A percentile compares a stretch with the other conserved stretches of the same genome.
Evolutionary conservation across 2,888 invertebrate species (phyloP).

Genomic region (Physocephala rufipes): DNA sequence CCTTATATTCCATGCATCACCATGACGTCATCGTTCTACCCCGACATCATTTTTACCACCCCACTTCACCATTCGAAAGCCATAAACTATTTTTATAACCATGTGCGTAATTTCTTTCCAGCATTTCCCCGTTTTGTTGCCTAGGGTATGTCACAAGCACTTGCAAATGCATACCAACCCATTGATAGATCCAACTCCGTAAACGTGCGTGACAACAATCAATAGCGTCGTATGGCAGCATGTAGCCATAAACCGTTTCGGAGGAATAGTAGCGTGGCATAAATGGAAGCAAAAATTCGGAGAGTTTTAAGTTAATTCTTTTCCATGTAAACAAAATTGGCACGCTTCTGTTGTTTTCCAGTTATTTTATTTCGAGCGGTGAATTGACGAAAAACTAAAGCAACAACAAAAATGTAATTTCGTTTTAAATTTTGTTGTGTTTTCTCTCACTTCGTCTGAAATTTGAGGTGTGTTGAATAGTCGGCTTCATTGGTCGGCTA

Average conservation of each 20-base stretch:
- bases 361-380: conserved; percentile 12
- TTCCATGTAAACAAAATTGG: too few relatives aligned
- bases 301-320: too few relatives aligned
- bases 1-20: too few relatives aligned
- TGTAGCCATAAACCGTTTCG: neutral
- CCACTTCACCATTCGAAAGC: too few relatives aligned
- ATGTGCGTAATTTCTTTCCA: neutral
- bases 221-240: conserved; percentile 13
- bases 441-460: conserved; percentile 14
- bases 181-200: neutral
- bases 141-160: neutral
- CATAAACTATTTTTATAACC: too few relatives aligned
- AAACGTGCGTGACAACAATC: conserved; percentile 4
- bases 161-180: neutral
- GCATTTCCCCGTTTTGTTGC: neutral
- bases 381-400: neutral
- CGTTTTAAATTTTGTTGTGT: neutral
- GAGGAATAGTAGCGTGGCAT: neutral
- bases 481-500: neutral
- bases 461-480: neutral
- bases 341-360: neutral
- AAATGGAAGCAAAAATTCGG: too few relatives aligned
- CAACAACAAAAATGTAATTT: neutral
- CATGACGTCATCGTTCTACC: too few relatives aligned
- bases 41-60: too few relatives aligned